These are phyloP conservation scores for Sinocyclocheilus grahami DNA, from an alignment of 2,113 vertebrate genomes.

Conservation along the genomic window DNA sequence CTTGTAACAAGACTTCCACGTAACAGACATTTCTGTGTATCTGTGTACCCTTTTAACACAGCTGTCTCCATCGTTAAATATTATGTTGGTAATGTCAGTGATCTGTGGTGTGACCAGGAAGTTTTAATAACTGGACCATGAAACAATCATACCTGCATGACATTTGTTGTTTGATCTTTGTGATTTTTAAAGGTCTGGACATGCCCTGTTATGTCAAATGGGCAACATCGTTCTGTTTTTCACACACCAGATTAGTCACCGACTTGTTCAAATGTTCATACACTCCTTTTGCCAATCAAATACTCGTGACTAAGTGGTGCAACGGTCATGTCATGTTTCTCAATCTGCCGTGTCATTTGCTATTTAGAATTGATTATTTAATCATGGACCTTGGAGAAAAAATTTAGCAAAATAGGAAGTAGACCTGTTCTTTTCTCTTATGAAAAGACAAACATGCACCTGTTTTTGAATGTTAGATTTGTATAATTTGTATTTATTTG, in stretches of 20 bases:
- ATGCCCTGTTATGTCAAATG: not conserved
- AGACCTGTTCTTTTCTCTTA: not conserved
- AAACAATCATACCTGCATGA: not conserved
- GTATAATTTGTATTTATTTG: not conserved
- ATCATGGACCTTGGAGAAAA: not conserved
- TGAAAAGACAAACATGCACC: not conserved
- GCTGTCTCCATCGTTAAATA: not conserved
- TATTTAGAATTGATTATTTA: not conserved
- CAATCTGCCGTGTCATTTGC: not conserved
- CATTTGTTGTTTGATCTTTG: not conserved
- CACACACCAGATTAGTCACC: not conserved
- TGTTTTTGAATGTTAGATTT: not conserved
- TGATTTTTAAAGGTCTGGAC: not conserved
- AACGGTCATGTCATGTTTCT: not conserved
- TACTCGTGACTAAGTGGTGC: not conserved
- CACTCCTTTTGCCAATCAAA: not conserved
- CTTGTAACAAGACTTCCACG: not conserved
- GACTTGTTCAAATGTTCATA: not conserved
- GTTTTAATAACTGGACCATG: not conserved
- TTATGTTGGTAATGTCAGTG: not conserved
- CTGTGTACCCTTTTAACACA: not conserved
- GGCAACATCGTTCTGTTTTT: not conserved
- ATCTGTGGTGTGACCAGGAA: not conserved
- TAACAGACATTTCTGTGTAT: not conserved
- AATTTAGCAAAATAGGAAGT: not conserved